These are phyloP conservation scores for Balearica regulorum DNA, from an alignment of 2,797 vertebrate genomes.

Conservation along the genomic window DNA sequence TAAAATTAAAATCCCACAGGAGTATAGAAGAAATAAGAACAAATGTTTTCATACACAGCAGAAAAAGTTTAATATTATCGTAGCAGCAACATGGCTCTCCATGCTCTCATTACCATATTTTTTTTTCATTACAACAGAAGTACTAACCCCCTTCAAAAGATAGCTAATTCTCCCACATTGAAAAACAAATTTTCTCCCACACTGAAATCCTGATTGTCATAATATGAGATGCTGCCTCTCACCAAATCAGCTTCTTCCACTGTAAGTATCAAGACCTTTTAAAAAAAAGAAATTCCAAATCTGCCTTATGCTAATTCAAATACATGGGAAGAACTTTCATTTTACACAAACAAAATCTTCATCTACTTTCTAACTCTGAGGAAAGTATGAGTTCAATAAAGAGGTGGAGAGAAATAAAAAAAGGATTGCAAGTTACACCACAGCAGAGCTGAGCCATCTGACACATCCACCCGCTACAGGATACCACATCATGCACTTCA, in stretches of 20 bases:
- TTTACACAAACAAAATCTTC: neutral
- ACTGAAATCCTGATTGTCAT: neutral
- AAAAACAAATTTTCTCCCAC: neutral
- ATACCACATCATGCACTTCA: neutral
- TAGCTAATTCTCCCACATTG: neutral
- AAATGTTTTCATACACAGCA: neutral
- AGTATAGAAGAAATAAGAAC: neutral
- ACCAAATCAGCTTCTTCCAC: neutral
- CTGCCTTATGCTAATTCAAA: neutral
- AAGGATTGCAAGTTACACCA: neutral
- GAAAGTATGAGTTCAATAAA: neutral
- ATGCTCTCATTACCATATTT: neutral
- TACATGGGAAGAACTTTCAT: neutral
- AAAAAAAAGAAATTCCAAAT: neutral
- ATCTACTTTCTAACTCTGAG: neutral
- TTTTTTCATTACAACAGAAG: neutral
- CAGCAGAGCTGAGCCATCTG: neutral
- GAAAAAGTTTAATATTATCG: neutral
- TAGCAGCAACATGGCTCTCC: neutral
- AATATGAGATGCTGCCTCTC: neutral
- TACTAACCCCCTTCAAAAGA: neutral
- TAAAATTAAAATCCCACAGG: neutral
- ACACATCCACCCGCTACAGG: neutral
- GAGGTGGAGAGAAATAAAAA: neutral
- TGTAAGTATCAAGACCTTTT: neutral